These are phyloP conservation scores for Macrobrachium rosenbergii DNA, from an alignment of 1,140 invertebrate genomes.

Conservation along the genomic window DNA sequence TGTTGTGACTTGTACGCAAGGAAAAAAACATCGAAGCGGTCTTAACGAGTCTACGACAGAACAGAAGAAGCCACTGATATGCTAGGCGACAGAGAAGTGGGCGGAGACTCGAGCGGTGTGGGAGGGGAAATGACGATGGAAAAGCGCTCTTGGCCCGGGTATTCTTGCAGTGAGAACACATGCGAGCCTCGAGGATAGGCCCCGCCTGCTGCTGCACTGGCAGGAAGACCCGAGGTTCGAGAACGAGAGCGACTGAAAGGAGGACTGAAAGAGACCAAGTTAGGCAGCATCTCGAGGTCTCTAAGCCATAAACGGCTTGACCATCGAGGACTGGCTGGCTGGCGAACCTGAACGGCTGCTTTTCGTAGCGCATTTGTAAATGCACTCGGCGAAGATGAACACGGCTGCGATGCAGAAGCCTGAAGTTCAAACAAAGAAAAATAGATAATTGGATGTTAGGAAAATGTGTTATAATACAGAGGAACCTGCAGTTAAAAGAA, in stretches of 20 bases:
- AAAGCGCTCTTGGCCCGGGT: no score
- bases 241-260: background rate
- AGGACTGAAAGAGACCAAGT: constrained; percentile 33
- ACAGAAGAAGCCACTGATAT: background rate
- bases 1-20: background rate
- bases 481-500: constrained; percentile 46
- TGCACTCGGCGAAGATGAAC: constrained; percentile 55
- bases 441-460: background rate
- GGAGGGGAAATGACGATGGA: background rate
- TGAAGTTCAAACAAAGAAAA: background rate
- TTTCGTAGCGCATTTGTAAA: constrained; percentile 15
- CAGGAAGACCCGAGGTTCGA: background rate
- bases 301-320: constrained; percentile 64
- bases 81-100: background rate
- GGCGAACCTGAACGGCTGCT: constrained; percentile 49
- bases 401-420: constrained; percentile 58
- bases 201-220: background rate
- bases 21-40: background rate
- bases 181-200: no score
- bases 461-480: background rate
- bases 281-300: constrained; percentile 46
- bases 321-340: constrained; percentile 48
- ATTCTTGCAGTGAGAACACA: no score
- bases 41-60: background rate
- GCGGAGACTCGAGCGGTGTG: background rate